Percentiles rank a stretch among this genome's conserved stretches.
phyloP scores from a whole-genome alignment of 1,140 invertebrate genomes.

The Aleiodes sp. region DNA sequence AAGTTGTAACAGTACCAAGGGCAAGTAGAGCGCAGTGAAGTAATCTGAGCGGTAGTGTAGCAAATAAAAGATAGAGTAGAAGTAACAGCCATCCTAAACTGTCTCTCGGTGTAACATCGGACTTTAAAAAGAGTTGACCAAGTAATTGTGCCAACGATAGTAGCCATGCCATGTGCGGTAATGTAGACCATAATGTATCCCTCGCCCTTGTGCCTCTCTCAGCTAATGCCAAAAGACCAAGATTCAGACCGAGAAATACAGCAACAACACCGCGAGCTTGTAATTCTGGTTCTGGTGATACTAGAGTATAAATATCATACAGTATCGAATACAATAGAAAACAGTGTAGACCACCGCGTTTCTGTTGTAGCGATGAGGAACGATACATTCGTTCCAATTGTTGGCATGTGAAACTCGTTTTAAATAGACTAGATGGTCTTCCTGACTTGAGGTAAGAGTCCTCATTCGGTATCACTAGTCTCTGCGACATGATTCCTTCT shows the following conservation, averaged over 20 bases:
- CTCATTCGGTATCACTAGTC: constrained; percentile 58
- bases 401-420: constrained; percentile 56
- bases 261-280: constrained; percentile 68
- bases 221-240: constrained; percentile 66
- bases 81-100: constrained; percentile 81
- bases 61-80: constrained; percentile 86
- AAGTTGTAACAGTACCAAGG: constrained; percentile 69
- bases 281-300: constrained; percentile 59
- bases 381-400: constrained; percentile 78
- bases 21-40: constrained; percentile 72
- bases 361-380: constrained; percentile 78
- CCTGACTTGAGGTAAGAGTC: constrained; percentile 62
- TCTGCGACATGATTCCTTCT: constrained; percentile 41
- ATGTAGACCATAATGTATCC: constrained; percentile 64
- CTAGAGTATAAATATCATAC: constrained; percentile 73
- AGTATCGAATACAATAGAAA: constrained; percentile 76
- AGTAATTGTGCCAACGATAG: constrained; percentile 72
- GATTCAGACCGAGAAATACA: constrained; percentile 67
- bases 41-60: constrained; percentile 80
- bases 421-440: constrained; percentile 59
- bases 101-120: constrained; percentile 67
- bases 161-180: constrained; percentile 73
- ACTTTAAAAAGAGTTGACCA: constrained; percentile 67
- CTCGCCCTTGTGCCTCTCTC: constrained; percentile 58
- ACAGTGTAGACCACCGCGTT: constrained; percentile 79